Base-by-base conservation (phyloP, 2,888 invertebrate genomes). In the Yponomeuta evonymella region DNA sequence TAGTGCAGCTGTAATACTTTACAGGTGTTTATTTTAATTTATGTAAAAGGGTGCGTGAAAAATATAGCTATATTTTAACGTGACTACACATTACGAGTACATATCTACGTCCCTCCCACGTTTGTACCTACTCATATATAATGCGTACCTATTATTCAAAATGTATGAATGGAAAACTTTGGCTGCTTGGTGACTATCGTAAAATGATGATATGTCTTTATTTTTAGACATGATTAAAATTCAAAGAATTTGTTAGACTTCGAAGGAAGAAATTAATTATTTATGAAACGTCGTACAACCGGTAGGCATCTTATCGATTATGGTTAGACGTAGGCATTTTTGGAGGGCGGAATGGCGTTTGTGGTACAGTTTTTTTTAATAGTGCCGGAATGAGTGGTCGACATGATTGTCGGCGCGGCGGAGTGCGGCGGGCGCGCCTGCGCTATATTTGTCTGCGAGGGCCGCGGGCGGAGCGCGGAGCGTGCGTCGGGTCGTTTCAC, bases 401-500 rank as follows among this genome's bases (percentile, higher is more conserved):
- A 67, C 67, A 67, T 62, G 63, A 48, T 68, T 23, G 58, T 85
- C 80, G 80, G 81, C 77, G 79, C 79, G 65, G 69, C 80, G 82
- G 77, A 11, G 29, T 43, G 78, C 81, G 84, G 85, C 86, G 82
- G 84, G 89, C 87, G 85, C 86, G 89, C 87, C 85, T 80, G 85
- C 78, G 86, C 90, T 91, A 91, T 86, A 90, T 90, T 84, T 90
- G 91, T 83, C 81, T 74, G 84, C 86, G 89, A 89, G 90, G 89
- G 89, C 88, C 86, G 86, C 81, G 71, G 48, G 51, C 71, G 70
- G 72, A 72, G 76, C 77, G 81, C 79, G 78, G 79, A 78, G 80
- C 79, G 78, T 33, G 73, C 75, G 81, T 83, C 83, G 86, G 83
- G 80, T 78, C 78, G 80, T 65, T 79, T 78, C 80, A 58, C 51